phyloP scores from a whole-genome alignment of 2,888 invertebrate genomes.

The Andrena hattorfiana region DNA sequence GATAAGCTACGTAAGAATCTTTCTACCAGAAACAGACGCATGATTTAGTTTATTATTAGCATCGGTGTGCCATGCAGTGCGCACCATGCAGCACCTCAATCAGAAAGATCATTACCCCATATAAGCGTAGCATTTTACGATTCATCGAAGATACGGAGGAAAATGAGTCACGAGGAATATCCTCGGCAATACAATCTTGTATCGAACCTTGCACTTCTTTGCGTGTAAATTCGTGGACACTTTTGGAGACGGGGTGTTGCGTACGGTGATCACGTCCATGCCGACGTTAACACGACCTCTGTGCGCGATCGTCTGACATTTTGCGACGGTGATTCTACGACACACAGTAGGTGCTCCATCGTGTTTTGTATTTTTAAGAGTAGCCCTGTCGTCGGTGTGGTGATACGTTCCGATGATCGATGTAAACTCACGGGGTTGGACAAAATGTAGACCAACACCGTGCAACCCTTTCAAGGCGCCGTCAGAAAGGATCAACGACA shows the following conservation, averaged over 20 bases:
- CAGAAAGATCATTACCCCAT: not conserved
- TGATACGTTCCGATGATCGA: constrained; percentile 46
- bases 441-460: constrained; percentile 52
- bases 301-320: constrained; percentile 70
- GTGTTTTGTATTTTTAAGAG: constrained; percentile 64
- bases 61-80: not conserved
- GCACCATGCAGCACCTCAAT: not conserved
- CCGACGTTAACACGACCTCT: constrained; percentile 59
- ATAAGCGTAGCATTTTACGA: not conserved
- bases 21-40: constrained; percentile 2
- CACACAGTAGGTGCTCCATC: constrained; percentile 55
- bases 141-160: not conserved
- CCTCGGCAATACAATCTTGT: not conserved
- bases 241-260: constrained; percentile 12
- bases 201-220: not conserved
- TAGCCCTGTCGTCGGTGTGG: constrained; percentile 32
- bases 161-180: not conserved
- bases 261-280: constrained; percentile 21
- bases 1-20: not conserved
- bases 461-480: constrained; percentile 8
- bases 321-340: constrained; percentile 65
- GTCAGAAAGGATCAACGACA: constrained; percentile 4
- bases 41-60: constrained; percentile 20
- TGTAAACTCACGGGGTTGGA: constrained; percentile 19
- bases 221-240: not conserved